A percentile compares a stretch with the other conserved stretches of the same genome.
phyloP scores from a whole-genome alignment of 2,888 invertebrate genomes.

The Euphydryas editha region DNA sequence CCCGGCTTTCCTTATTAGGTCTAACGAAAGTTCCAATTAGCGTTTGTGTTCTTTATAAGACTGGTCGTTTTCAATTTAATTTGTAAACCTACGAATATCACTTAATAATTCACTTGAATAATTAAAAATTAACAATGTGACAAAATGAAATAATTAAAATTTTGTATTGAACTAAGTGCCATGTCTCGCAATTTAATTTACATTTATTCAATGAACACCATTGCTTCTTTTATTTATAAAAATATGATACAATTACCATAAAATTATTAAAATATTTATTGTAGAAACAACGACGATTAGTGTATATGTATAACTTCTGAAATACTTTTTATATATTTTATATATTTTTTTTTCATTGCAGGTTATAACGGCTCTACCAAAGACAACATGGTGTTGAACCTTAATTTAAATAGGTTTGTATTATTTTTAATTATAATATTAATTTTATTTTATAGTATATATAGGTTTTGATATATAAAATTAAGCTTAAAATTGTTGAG shows the following conservation, averaged over 20 bases:
- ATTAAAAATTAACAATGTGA: too few relatives aligned
- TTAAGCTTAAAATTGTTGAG: too few relatives aligned
- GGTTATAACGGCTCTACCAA: constrained; percentile 72
- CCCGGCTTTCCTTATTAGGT: constrained; percentile 17
- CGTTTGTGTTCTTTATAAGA: not conserved
- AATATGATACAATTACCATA: too few relatives aligned
- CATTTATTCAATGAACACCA: too few relatives aligned
- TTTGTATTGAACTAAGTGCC: too few relatives aligned
- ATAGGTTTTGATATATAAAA: too few relatives aligned
- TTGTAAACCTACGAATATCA: not conserved
- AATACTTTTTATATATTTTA: too few relatives aligned
- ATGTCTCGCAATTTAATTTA: too few relatives aligned
- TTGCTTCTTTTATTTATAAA: too few relatives aligned
- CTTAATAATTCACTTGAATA: not conserved
- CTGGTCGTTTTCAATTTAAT: not conserved
- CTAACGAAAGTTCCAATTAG: constrained; percentile 23
- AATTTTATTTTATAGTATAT: not conserved
- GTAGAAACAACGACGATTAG: not conserved
- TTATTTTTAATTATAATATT: constrained; percentile 34
- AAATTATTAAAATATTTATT: not conserved
- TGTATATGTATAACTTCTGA: too few relatives aligned
- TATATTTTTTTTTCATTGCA: constrained; percentile 59
- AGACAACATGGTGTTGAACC: constrained; percentile 81
- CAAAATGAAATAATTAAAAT: too few relatives aligned
- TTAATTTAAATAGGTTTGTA: constrained; percentile 77